phyloP scores from a whole-genome alignment of 2,888 invertebrate species.

The Megalurothrips usitatus region DNA sequence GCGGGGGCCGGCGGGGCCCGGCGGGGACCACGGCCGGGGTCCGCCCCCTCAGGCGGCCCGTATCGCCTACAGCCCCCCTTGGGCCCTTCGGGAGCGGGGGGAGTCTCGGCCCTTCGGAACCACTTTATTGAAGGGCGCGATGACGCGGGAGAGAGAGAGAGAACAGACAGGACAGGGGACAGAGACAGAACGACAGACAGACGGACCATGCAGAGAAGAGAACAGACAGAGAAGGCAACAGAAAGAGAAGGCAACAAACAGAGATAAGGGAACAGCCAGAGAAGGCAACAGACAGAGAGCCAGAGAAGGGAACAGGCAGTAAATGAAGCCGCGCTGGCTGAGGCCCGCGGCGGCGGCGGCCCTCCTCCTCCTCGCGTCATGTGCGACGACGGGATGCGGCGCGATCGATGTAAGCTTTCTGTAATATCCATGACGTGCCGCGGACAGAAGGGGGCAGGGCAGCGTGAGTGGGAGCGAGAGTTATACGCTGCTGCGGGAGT shows the following conservation, averaged over 20 bases:
- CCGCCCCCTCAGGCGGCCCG: neutral
- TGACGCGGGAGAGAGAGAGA: neutral
- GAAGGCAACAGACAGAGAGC: conserved; percentile 13
- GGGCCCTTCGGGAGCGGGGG: too few relatives aligned
- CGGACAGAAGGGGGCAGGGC: too few relatives aligned
- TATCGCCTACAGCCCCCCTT: neutral
- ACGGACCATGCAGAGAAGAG: neutral
- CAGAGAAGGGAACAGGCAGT: neutral
- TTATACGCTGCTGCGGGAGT: too few relatives aligned
- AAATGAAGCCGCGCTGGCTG: conserved; percentile 8
- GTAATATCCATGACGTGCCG: too few relatives aligned
- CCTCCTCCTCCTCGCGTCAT: neutral
- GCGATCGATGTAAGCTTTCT: too few relatives aligned
- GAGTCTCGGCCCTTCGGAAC: neutral
- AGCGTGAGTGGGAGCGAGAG: too few relatives aligned
- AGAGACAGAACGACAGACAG: neutral
- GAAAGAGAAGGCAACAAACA: neutral
- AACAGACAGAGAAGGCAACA: neutral
- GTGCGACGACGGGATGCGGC: neutral
- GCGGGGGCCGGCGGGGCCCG: neutral
- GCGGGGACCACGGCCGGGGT: neutral
- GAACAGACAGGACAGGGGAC: too few relatives aligned
- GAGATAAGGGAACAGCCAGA: conserved; percentile 27
- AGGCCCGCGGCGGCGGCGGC: neutral
- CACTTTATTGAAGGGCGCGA: neutral